phyloP scores from a whole-genome alignment of 2,888 invertebrate species.

The Stomorhina lunata region DNA sequence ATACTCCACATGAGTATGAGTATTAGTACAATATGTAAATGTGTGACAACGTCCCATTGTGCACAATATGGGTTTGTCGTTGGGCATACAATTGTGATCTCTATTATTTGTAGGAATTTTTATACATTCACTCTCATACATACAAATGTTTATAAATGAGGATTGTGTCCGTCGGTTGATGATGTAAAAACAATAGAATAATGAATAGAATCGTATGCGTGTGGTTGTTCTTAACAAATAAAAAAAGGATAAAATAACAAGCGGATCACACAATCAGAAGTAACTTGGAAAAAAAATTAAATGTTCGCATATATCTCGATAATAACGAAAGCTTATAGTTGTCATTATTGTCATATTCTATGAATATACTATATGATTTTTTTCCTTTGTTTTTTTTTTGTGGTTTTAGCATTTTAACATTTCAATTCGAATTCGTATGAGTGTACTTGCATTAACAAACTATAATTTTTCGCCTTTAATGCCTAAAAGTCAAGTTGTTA shows the following conservation, averaged over 20 bases:
- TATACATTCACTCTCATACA: too few relatives aligned
- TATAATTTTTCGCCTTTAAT: conserved; percentile 31
- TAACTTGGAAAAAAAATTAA: background rate
- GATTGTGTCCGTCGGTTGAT: background rate
- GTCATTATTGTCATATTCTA: conserved; percentile 6
- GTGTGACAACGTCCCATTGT: too few relatives aligned
- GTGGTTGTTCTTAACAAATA: background rate
- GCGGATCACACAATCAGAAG: background rate
- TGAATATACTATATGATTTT: too few relatives aligned
- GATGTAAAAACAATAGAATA: background rate
- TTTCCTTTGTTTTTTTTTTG: too few relatives aligned
- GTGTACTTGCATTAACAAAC: conserved; percentile 22
- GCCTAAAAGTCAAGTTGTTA: conserved; percentile 32
- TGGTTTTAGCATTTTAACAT: background rate
- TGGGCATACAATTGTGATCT: too few relatives aligned
- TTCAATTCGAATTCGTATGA: too few relatives aligned
- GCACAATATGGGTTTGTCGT: too few relatives aligned
- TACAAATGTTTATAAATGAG: too few relatives aligned
- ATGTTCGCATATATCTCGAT: background rate
- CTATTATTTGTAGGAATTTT: too few relatives aligned
- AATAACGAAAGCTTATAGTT: conserved; percentile 3
- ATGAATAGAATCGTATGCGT: background rate
- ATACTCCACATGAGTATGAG: too few relatives aligned
- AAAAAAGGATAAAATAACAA: background rate
- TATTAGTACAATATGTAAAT: too few relatives aligned